These are phyloP conservation scores for Phengaris arion DNA, from an alignment of 2,888 invertebrate species.

Conservation along the genomic window DNA sequence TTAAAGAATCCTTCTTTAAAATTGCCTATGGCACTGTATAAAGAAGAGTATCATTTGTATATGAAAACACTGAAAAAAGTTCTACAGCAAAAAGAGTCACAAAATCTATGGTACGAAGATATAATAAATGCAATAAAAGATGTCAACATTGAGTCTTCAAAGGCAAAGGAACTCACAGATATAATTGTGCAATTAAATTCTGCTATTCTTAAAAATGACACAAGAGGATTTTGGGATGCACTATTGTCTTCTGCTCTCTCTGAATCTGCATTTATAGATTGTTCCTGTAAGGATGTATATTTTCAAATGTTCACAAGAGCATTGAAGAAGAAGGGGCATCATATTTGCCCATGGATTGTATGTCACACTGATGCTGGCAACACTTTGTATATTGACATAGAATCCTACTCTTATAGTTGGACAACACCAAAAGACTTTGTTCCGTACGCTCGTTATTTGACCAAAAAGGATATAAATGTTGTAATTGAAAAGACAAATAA, in stretches of 20 bases:
- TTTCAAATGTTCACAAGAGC: constrained; percentile 73
- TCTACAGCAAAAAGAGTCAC: constrained; percentile 73
- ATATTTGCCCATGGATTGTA: constrained; percentile 74
- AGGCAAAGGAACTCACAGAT: constrained; percentile 71
- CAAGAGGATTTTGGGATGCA: constrained; percentile 62
- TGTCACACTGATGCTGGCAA: constrained; percentile 74
- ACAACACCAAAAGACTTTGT: constrained; percentile 74
- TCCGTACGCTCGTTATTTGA: constrained; percentile 69
- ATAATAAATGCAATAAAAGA: constrained; percentile 69
- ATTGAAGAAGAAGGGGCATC: constrained; percentile 64
- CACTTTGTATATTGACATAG: constrained; percentile 75
- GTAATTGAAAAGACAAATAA: constrained; percentile 70
- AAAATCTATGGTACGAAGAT: constrained; percentile 81
- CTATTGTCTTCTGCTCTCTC: constrained; percentile 54
- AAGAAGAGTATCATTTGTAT: constrained; percentile 75
- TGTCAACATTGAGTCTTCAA: constrained; percentile 70
- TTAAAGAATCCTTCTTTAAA: constrained; percentile 73
- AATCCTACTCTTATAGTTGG: constrained; percentile 75
- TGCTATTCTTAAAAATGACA: constrained; percentile 63
- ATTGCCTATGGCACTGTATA: constrained; percentile 59
- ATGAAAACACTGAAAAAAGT: constrained; percentile 74
- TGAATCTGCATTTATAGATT: constrained; percentile 52
- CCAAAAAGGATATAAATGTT: constrained; percentile 63
- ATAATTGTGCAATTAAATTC: constrained; percentile 67
- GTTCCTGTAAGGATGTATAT: constrained; percentile 64